Base-by-base conservation (phyloP, 2,113 vertebrate genomes). In the Ctenomys sociabilis region DNA sequence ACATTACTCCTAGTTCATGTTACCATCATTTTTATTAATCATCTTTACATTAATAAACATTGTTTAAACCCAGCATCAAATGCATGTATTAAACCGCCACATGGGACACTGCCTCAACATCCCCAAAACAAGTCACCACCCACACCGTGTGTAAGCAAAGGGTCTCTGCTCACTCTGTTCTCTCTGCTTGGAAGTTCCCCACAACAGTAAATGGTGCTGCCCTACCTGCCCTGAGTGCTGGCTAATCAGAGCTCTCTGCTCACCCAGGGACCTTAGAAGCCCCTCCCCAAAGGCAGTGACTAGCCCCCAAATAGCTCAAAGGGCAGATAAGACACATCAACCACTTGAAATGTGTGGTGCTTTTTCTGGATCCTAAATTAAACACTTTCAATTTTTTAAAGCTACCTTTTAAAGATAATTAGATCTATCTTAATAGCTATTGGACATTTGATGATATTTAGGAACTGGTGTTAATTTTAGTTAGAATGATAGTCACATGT, bases 361-460 rank as follows among this genome's bases (percentile, higher is more conserved):
- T 11, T 32, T 30, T 61, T 73, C 37, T 68, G 73, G 43, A 73
- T 35, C 17, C 8, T 75, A 13, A 96, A 54, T 73, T 61, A n/a
- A 93, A 64, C 26, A 75, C 7, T 57, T 52, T n/a, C 66, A 52
- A 35, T 22, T 78, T 86, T 93, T 92, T 61, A 78, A 94, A 95
- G 9, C 30, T 54, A 43, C 63, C 19, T 75, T 92, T 90, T 72
- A n/a, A 93, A 93, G 77, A 78, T 52, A 83, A 30, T 3, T 83
- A 26, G 30, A 26, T 45, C n/a, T 61, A 75, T 30, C 26, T 92
- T 54, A 95, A 84, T 17, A 40, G 13, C 68, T 57, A 49, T n/a
- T 94, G 59, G 37, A 35, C 86, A 93, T 66, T 35, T 85, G 66
- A 77, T 85, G 43, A 77, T 11, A 54, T 40, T 63, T 77, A 83